A percentile compares a stretch with the other conserved stretches of the same genome.
Conservation (phyloP, 1,140 invertebrate genomes). For the Belonocnema kinseyi region DNA sequence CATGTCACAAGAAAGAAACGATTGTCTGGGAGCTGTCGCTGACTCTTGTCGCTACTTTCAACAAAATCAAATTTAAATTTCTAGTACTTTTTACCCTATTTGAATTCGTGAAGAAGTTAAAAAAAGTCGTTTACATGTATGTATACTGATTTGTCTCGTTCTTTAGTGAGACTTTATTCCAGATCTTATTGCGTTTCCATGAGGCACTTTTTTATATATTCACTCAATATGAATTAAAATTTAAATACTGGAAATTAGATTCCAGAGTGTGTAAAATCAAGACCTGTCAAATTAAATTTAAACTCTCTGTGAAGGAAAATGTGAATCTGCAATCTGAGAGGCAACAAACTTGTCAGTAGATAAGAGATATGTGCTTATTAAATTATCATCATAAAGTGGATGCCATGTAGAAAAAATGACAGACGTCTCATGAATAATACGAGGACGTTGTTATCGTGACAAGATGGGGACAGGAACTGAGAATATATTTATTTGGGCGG, state of each 20-base stretch:
- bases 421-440: slow-evolving; percentile 39
- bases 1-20: no score
- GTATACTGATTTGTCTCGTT: no score
- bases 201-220: no score
- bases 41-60: no score
- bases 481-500: slow-evolving; percentile 36
- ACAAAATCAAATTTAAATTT: no score
- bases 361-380: slow-evolving; percentile 33
- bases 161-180: no score
- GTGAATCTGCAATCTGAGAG: slow-evolving; percentile 14
- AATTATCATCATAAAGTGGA: slow-evolving; percentile 36
- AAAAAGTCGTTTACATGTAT: no score
- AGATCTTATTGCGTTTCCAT: no score
- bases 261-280: not conserved
- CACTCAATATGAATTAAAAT: not conserved
- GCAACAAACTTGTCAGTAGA: slow-evolving; percentile 25
- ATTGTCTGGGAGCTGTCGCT: no score
- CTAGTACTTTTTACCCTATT: no score
- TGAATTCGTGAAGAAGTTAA: no score
- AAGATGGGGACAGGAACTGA: slow-evolving; percentile 29
- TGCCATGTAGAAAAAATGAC: slow-evolving; percentile 34
- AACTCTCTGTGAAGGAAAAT: not conserved
- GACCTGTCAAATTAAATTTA: not conserved
- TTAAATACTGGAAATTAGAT: not conserved
- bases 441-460: slow-evolving; percentile 32